These are phyloP conservation scores for Hirtodrosophila cameraria DNA, from an alignment of 2,888 invertebrate species.

Conservation along the genomic window DNA sequence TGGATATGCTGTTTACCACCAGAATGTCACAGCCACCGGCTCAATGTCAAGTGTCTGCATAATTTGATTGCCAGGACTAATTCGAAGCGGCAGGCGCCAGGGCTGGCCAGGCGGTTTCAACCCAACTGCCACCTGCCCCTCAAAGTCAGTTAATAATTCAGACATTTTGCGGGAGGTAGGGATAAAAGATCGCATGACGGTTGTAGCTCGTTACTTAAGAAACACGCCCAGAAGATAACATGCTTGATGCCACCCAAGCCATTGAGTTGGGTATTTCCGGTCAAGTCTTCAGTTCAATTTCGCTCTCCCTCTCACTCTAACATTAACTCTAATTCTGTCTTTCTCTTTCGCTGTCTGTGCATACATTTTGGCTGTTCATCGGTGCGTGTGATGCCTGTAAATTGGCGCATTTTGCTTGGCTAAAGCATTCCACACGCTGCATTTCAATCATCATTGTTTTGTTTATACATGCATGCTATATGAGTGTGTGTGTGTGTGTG, in stretches of 20 bases:
- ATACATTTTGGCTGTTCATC: conserved; percentile 32
- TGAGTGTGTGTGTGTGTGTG: background rate
- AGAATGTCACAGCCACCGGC: background rate
- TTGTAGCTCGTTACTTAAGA: background rate
- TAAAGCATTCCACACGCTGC: conserved; percentile 59
- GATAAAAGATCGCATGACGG: conserved; percentile 33
- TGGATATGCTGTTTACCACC: no score
- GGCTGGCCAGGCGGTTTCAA: background rate
- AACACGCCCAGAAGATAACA: conserved; percentile 45
- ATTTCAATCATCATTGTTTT: conserved; percentile 67
- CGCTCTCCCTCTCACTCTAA: background rate
- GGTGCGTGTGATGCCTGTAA: conserved; percentile 61
- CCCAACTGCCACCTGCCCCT: background rate
- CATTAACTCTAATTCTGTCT: background rate
- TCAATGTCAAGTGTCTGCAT: conserved; percentile 61
- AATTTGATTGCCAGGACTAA: conserved; percentile 64
- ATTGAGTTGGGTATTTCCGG: conserved; percentile 38
- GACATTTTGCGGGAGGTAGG: conserved; percentile 47
- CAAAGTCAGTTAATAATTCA: conserved; percentile 55
- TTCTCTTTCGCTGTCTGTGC: conserved; percentile 2
- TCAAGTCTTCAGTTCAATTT: conserved; percentile 28
- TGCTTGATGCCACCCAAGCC: conserved; percentile 4
- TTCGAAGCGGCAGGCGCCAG: conserved; percentile 27
- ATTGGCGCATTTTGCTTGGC: conserved; percentile 57
- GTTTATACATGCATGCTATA: conserved; percentile 12